Conservation (phyloP, 2,797 vertebrate genomes). For the Bradypus variegatus region DNA sequence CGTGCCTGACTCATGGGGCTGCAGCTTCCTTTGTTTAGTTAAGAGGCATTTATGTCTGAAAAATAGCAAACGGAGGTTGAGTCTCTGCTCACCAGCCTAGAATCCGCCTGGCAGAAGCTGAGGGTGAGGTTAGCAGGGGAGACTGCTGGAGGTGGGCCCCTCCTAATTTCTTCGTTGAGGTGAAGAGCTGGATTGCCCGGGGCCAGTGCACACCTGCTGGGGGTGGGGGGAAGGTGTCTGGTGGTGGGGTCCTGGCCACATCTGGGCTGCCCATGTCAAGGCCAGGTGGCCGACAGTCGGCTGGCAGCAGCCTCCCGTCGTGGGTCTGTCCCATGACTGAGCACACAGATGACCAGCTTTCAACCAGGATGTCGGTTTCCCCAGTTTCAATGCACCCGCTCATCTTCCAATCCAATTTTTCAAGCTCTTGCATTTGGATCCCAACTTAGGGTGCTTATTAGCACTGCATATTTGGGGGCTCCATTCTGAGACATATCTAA, state of each 20-base stretch:
- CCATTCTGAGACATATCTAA: rapidly evolving
- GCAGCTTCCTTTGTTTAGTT: not conserved
- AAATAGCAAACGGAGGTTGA: not conserved
- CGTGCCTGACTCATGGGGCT: rapidly evolving
- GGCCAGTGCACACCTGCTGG: rapidly evolving
- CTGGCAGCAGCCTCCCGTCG: rapidly evolving
- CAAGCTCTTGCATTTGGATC: not conserved
- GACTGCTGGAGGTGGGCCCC: too few relatives aligned
- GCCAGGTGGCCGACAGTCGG: rapidly evolving
- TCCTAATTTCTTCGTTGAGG: rapidly evolving
- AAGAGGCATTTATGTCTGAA: not conserved
- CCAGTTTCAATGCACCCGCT: rapidly evolving
- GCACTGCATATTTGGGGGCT: not conserved
- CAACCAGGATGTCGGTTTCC: not conserved
- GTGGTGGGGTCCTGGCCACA: not conserved
- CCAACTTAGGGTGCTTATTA: too few relatives aligned
- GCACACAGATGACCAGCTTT: not conserved
- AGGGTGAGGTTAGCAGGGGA: not conserved
- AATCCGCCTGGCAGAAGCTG: not conserved
- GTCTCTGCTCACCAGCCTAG: not conserved
- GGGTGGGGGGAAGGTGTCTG: rapidly evolving
- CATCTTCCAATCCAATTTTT: rapidly evolving
- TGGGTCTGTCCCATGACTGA: not conserved
- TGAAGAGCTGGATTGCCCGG: rapidly evolving
- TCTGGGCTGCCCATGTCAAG: rapidly evolving